These are phyloP conservation scores for Lerema accius DNA, from an alignment of 1,140 invertebrate genomes.

Conservation along the genomic window DNA sequence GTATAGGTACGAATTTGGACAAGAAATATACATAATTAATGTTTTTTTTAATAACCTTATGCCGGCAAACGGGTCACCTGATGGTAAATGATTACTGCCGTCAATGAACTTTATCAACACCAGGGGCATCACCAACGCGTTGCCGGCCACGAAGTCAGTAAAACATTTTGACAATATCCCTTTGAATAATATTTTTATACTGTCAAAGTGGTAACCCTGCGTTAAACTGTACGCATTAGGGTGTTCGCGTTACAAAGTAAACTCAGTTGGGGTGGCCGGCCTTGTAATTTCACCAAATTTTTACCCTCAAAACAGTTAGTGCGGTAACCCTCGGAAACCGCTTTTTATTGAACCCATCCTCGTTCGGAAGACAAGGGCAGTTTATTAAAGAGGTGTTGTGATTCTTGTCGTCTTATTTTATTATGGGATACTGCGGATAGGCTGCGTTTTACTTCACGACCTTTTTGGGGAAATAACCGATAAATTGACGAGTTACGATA, in stretches of 20 bases:
- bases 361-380: constrained; percentile 44
- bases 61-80: too few relatives aligned
- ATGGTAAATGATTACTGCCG: too few relatives aligned
- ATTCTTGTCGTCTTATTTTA: constrained; percentile 41
- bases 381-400: constrained; percentile 55
- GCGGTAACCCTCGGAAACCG: constrained; percentile 46
- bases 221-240: constrained; percentile 75
- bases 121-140: too few relatives aligned
- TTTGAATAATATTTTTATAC: not conserved
- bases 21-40: too few relatives aligned
- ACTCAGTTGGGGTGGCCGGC: constrained; percentile 64
- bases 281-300: constrained; percentile 80
- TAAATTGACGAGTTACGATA: too few relatives aligned
- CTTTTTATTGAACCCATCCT: constrained; percentile 57
- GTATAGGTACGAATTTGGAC: too few relatives aligned
- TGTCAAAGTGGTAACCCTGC: constrained; percentile 54
- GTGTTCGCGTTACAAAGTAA: constrained; percentile 79
- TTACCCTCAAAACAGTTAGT: constrained; percentile 65
- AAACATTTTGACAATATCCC: not conserved
- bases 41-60: too few relatives aligned
- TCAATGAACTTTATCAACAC: too few relatives aligned
- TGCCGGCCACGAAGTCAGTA: too few relatives aligned
- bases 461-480: too few relatives aligned
- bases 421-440: constrained; percentile 8
- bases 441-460: too few relatives aligned